phyloP scores from a whole-genome alignment of 2,888 invertebrate species.

The Tetanocera ferruginea region DNA sequence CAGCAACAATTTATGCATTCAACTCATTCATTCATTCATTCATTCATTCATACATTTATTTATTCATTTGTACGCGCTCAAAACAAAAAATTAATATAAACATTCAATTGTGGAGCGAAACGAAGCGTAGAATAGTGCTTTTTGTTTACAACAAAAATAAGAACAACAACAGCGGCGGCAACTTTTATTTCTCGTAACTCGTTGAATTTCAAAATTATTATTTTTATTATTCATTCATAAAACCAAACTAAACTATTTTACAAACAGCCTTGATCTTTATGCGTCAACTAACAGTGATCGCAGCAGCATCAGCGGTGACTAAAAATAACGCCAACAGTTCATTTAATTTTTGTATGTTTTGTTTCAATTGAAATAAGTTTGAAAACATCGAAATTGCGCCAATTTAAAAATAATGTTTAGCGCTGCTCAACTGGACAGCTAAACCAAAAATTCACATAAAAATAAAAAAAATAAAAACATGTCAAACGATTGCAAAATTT shows the following conservation, averaged over 20 bases:
- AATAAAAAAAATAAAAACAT: too few relatives aligned
- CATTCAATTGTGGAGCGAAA: conserved; percentile 30
- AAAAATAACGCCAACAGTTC: not conserved
- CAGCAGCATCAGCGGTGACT: not conserved
- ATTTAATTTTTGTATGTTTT: not conserved
- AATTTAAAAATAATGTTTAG: too few relatives aligned
- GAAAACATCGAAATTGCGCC: too few relatives aligned
- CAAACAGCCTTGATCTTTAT: conserved; percentile 46
- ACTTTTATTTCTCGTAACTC: not conserved
- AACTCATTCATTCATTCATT: not conserved
- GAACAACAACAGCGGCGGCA: conserved; percentile 5
- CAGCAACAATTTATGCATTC: conserved; percentile 11
- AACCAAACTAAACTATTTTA: conserved; percentile 33
- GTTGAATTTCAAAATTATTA: not conserved
- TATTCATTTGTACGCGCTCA: conserved; percentile 17
- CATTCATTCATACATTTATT: conserved; percentile 19
- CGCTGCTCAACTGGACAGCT: too few relatives aligned
- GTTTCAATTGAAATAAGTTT: not conserved
- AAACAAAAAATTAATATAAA: conserved; percentile 35
- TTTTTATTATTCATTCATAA: conserved; percentile 33
- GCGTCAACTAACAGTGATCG: not conserved
- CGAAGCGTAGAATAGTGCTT: conserved; percentile 5
- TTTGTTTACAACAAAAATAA: conserved; percentile 36
- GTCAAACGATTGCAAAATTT: not conserved
- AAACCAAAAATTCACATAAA: too few relatives aligned